phyloP scores from a whole-genome alignment of 2,797 vertebrate genomes.

The Aldrovandia affinis region DNA sequence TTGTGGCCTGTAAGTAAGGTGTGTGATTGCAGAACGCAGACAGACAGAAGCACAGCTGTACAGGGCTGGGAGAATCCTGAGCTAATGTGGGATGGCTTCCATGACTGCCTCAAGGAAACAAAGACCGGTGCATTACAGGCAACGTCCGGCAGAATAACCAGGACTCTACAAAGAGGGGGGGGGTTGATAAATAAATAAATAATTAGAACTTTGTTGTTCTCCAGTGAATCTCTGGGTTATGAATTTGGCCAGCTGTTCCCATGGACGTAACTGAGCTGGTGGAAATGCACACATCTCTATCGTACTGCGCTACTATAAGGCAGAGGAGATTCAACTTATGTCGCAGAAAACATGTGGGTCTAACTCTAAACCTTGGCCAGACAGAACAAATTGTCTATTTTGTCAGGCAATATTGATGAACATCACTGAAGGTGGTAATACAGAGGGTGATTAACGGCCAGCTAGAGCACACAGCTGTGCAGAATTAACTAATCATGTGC shows the following conservation, averaged over 20 bases:
- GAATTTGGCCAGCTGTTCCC: not conserved
- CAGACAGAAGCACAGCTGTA: not conserved
- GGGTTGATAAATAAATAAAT: conserved; percentile 13
- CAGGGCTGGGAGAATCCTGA: not conserved
- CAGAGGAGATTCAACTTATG: no score
- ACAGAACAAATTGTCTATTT: no score
- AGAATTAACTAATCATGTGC: no score
- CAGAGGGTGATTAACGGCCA: no score
- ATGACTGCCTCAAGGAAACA: conserved; percentile 19
- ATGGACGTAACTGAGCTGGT: not conserved
- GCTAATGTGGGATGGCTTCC: conserved; percentile 11
- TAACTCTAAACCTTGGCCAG: no score
- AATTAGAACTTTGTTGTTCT: conserved; percentile 8
- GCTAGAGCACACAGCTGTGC: no score
- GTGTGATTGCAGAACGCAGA: not conserved
- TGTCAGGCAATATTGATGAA: no score
- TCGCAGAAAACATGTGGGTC: no score
- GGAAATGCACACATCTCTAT: no score
- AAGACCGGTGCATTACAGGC: conserved; percentile 11
- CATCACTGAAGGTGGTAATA: no score
- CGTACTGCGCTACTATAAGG: no score
- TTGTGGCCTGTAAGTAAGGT: not conserved
- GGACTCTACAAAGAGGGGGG: conserved; percentile 34
- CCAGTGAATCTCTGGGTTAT: conserved; percentile 2
- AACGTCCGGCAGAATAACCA: conserved; percentile 43